Base-by-base conservation (phyloP, 2,888 invertebrate species). In the Nemurella pictetii region DNA sequence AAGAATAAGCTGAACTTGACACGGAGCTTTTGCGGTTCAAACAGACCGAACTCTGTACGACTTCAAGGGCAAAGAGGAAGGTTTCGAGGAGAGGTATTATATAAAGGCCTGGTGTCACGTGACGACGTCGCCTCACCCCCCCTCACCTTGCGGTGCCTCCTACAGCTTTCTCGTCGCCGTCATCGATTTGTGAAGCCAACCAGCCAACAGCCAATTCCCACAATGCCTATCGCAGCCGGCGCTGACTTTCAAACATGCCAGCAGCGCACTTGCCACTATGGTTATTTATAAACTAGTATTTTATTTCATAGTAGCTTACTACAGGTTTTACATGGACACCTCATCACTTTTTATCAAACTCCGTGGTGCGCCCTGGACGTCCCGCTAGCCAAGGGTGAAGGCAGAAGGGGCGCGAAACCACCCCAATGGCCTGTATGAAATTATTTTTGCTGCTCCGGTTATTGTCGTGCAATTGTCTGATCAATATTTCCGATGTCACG, bases 41-140 rank as follows among this genome's bases (percentile, higher is more conserved):
- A 12, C 55, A 20, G 29, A 78, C 78, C 78, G n/a, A 27, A 1
- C 28, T 27, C 55, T 3, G 0, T 82, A 27, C 28, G 12, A 29
- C 83, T 77, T 85, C 83, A 85, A 85, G 85, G 85, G 85, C 85
- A 83, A 85, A 85, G 75, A 83, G 85, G 35, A 20, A n/a, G 35
- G n/a, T 15, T 12, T 73, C 9, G 30, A 75, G 83, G 35, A 75
- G 75, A 78, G 12, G 36, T 32, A 83, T 83, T 35, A 83, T 75
- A 35, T 78, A 83, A 75, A 75, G 77, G 28, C 35, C 25, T 12
- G 5, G 20, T 0, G 36, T 80, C 84, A 72, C 36, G 81, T 82
- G 36, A 74, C 28, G 3, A 26, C 30, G 9, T 7, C 15, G 12
- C 20, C 55, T 55, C 72, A 75, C 78, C 72, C 78, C 35, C 27